Conservation (phyloP, 2,888 invertebrate genomes). For the Phalera bucephala region DNA sequence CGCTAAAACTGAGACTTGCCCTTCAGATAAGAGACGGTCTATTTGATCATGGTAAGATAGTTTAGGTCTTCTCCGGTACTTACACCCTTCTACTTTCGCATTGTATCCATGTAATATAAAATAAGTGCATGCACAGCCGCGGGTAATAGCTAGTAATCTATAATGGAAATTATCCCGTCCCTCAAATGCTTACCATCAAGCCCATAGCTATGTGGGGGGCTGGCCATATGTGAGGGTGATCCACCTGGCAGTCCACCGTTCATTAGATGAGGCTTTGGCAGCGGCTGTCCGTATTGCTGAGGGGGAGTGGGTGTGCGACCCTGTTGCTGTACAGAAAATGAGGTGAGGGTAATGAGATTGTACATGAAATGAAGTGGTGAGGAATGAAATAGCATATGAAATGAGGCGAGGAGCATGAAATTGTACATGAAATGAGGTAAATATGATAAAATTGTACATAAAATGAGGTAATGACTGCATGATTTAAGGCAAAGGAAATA, state of each 20-base stretch:
- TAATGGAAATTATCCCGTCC: neutral
- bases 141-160: neutral
- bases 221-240: slow-evolving; percentile 60
- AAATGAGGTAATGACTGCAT: too few species aligned
- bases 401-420: neutral
- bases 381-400: too few species aligned
- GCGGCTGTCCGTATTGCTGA: slow-evolving; percentile 58
- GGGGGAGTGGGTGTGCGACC: slow-evolving; percentile 75
- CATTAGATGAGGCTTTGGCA: slow-evolving; percentile 52
- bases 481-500: neutral
- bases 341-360: neutral
- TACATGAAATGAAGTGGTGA: too few species aligned
- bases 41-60: too few species aligned
- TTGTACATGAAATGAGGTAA: neutral
- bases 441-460: neutral
- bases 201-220: slow-evolving; percentile 65
- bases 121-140: too few species aligned
- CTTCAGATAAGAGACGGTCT: too few species aligned
- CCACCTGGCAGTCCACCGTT: slow-evolving; percentile 51
- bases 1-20: too few species aligned
- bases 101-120: too few species aligned
- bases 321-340: slow-evolving; percentile 45
- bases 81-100: too few species aligned
- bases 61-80: too few species aligned
- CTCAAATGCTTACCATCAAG: slow-evolving; percentile 55